These are phyloP conservation scores for Poeciliopsis paucimaculata DNA, from an alignment of 2,797 vertebrate genomes.

Conservation along the genomic window DNA sequence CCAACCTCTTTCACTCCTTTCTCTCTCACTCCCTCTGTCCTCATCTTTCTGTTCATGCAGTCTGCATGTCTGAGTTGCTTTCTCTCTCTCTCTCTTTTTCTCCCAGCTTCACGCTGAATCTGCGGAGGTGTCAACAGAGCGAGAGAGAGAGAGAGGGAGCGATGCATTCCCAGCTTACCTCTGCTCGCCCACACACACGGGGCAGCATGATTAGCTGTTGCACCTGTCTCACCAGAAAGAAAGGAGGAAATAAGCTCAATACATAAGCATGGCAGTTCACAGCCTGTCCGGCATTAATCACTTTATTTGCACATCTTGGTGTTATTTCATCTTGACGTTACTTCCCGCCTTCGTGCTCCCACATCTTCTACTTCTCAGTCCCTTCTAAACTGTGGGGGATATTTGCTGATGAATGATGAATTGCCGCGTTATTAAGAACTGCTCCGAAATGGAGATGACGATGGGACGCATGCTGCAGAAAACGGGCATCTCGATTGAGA, in stretches of 20 bases:
- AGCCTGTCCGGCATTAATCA: conserved; percentile 51
- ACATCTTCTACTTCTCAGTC: conserved; percentile 39
- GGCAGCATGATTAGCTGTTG: conserved; percentile 47
- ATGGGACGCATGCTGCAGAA: conserved; percentile 16
- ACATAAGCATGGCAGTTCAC: conserved; percentile 21
- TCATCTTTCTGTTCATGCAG: conserved; percentile 59
- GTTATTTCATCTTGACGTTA: conserved; percentile 42
- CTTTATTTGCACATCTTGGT: conserved; percentile 40
- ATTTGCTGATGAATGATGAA: conserved; percentile 22
- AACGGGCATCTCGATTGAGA: conserved; percentile 32
- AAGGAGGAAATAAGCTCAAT: conserved; percentile 43
- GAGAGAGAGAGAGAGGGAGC: conserved; percentile 35
- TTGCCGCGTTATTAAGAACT: conserved; percentile 15
- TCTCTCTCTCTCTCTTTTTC: conserved; percentile 12
- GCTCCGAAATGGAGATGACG: not conserved
- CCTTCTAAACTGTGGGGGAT: conserved; percentile 26
- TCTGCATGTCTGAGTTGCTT: conserved; percentile 48
- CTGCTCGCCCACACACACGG: conserved; percentile 63
- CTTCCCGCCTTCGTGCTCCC: conserved; percentile 37
- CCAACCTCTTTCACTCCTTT: conserved; percentile 51
- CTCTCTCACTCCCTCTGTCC: conserved; percentile 61
- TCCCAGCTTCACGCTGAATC: conserved; percentile 55
- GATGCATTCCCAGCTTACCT: conserved; percentile 65
- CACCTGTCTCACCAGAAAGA: conserved; percentile 54
- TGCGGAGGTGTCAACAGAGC: conserved; percentile 72